A percentile compares a stretch with the other conserved stretches of the same genome.
Evolutionary conservation across 2,797 vertebrate species (phyloP).

Genomic region (Garrulus glandarius): DNA sequence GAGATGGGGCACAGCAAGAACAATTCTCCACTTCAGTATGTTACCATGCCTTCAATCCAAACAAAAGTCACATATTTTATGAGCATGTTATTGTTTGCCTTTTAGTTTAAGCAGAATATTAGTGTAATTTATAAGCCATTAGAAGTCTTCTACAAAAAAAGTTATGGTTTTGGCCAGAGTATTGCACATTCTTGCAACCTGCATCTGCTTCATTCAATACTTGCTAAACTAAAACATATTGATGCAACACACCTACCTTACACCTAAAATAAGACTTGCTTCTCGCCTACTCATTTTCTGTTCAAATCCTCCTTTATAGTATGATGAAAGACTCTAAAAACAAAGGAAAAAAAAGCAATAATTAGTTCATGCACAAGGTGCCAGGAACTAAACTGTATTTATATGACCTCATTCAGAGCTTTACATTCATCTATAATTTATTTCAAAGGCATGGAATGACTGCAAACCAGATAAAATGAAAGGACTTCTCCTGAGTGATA

Average conservation of each 20-base stretch:
- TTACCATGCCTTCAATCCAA: background rate
- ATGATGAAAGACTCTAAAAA: conserved; percentile 74
- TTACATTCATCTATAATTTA: conserved; percentile 17
- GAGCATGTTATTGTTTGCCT: background rate
- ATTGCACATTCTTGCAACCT: background rate
- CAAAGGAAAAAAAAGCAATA: conserved; percentile 34
- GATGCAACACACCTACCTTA: conserved; percentile 74
- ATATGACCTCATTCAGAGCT: background rate
- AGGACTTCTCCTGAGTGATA: background rate
- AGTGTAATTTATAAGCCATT: background rate
- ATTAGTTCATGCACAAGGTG: conserved; percentile 48
- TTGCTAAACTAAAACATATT: conserved; percentile 28
- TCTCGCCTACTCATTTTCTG: conserved; percentile 81
- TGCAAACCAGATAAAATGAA: background rate
- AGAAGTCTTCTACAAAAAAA: background rate
- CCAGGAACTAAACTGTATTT: conserved; percentile 18
- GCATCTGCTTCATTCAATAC: background rate
- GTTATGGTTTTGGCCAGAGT: background rate
- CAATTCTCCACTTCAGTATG: background rate
- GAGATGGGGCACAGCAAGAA: background rate
- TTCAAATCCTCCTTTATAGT: conserved; percentile 84
- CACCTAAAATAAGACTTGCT: conserved; percentile 80
- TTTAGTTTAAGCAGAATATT: background rate
- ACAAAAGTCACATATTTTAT: background rate
- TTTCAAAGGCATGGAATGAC: background rate